Evolutionary conservation across 2,888 invertebrate species (phyloP).

Genomic region (Cephus nigrinus): DNA sequence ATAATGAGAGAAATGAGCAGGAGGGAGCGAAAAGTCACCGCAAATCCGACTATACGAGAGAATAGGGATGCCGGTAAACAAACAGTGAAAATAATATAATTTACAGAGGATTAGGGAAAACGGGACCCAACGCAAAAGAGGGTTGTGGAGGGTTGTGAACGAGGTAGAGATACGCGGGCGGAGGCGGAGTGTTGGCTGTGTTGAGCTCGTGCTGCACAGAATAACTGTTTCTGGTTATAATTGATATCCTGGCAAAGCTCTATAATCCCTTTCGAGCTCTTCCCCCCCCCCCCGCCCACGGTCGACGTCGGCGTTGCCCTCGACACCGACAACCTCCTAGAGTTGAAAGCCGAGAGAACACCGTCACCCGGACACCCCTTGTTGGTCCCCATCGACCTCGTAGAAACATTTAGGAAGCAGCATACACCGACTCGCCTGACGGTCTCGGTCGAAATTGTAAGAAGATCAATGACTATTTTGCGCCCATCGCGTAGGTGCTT

Average conservation of each 20-base stretch:
- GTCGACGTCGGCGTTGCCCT: too few relatives aligned
- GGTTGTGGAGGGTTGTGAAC: conserved; percentile 23
- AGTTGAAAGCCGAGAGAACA: conserved; percentile 33
- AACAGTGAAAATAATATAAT: conserved; percentile 67
- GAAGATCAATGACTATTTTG: too few relatives aligned
- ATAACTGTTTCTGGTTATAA: conserved; percentile 67
- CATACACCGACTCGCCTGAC: too few relatives aligned
- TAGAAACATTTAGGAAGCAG: too few relatives aligned
- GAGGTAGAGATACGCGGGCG: conserved; percentile 47
- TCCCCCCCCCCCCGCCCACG: conserved; percentile 18
- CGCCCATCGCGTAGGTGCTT: too few relatives aligned
- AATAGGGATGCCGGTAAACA: conserved; percentile 63
- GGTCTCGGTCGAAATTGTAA: too few relatives aligned
- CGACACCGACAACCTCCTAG: conserved; percentile 51
- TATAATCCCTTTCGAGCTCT: conserved; percentile 54
- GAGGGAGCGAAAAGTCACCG: conserved; percentile 62
- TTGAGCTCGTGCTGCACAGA: conserved; percentile 52
- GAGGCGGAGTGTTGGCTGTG: conserved; percentile 26
- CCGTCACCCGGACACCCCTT: too few relatives aligned
- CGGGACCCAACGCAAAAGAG: conserved; percentile 40
- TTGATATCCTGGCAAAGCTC: conserved; percentile 67
- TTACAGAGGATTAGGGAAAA: conserved; percentile 65
- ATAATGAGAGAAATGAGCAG: conserved; percentile 24
- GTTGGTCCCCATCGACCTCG: too few relatives aligned
- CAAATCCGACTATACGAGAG: conserved; percentile 61